Evolutionary conservation across 2,888 invertebrate genomes (phyloP).

Genomic region (Rambutsinella grinnellia): DNA sequence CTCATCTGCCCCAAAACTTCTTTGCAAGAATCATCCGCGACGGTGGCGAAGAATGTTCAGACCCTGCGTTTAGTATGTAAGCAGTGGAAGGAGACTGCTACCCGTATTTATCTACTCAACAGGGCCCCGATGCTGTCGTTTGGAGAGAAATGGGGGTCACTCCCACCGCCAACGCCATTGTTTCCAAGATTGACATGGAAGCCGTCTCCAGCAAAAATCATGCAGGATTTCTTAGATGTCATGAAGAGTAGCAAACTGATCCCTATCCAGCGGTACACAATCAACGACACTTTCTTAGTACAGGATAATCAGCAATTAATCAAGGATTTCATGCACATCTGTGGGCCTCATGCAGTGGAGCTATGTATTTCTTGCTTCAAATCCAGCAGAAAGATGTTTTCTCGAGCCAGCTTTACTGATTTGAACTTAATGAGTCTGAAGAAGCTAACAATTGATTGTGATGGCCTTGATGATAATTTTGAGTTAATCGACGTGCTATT

Average conservation of each 20-base stretch:
- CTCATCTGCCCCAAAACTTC: constrained; percentile 4
- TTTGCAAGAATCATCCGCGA: not conserved
- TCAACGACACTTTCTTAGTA: constrained; percentile 23
- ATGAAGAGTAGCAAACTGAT: constrained; percentile 20
- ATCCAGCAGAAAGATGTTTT: constrained; percentile 17
- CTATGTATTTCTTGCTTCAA: constrained; percentile 19
- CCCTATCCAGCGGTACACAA: constrained; percentile 24
- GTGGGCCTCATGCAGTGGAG: constrained; percentile 9
- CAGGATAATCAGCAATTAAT: constrained; percentile 24
- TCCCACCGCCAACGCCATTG: too few species aligned
- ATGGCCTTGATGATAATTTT: constrained; percentile 1
- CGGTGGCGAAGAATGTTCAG: not conserved
- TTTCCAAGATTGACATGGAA: too few species aligned
- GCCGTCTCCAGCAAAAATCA: constrained; percentile 26
- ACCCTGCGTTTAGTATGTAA: constrained; percentile 21
- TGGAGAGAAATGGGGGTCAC: not conserved
- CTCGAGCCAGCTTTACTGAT: constrained; percentile 14
- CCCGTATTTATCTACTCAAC: constrained; percentile 17
- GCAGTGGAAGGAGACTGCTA: constrained; percentile 31
- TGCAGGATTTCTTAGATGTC: constrained; percentile 22
- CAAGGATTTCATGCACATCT: constrained; percentile 32
- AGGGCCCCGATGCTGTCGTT: not conserved
- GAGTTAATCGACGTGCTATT: constrained; percentile 30
- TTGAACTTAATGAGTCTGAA: constrained; percentile 23
- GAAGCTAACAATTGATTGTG: constrained; percentile 14